Evolutionary conservation across 1,140 invertebrate species (phyloP), one percentile per base, ranked within the genome.

Genomic region (Bombus superbus): DNA sequence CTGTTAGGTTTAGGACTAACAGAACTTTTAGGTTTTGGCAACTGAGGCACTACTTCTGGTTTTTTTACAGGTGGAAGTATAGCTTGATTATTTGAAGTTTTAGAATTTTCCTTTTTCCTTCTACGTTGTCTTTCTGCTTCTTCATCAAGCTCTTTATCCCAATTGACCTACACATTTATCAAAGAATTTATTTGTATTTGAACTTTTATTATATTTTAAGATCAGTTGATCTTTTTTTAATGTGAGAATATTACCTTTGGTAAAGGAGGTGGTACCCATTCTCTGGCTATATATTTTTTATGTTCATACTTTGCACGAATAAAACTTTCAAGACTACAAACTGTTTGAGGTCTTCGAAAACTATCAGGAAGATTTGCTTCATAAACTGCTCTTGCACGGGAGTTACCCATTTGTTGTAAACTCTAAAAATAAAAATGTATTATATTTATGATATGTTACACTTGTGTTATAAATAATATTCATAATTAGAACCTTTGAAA

Each of bases 331-430:
- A 99, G 95, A 28, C 98, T 97, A 76, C 98, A 97, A 94, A 99
- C 99, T 83, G 98, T 99, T 94, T 99, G 99, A 18, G 99, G 99
- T 89, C 99, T 96, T 38, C 98, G 96, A 94, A 99, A 99, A 91
- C 97, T 98, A 93, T 99, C 99, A 0, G 99, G 99, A 73, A 99
- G 95, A 95, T 99, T 99, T 2, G 99, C 99, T 96, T 99, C 99
- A 94, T 99, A 99, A 0, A 99, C 98, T 38, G 99, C 99, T 83
- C 99, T 96, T 0, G 98, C 99, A 90, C 98, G 96, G n/a, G 98
- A 99, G 95, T 99, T 99, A 22, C 99, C 99, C 98, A 99, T 99
- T 94, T 99, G 98, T 95, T 99, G 98, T 90, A 99, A 96, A 97
- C 97, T 97, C 97, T 97, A 90, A 64, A 94, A 94, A 82, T 38